phyloP scores from a whole-genome alignment of 2,113 vertebrate species.

The cattle (Bos taurus) region ARS-UCD2.0 NC_037336.1:57900501-57901000 shows the following conservation, averaged over 20 bases:
- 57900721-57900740: neutral
- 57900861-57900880: neutral
- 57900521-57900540: slow-evolving; percentile 37
- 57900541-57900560: slow-evolving; percentile 40
- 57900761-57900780: neutral
- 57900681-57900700: rapidly evolving
- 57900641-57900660: slow-evolving; percentile 4
- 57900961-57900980: neutral
- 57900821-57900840: neutral
- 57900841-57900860: neutral
- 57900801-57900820: neutral
- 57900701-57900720: neutral
- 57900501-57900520: slow-evolving; percentile 45
- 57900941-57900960: neutral
- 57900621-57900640: neutral
- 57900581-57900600: neutral
- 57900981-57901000: neutral
- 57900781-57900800: neutral
- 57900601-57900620: neutral
- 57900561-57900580: neutral
- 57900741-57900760: neutral
- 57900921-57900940: neutral
- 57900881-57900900: neutral
- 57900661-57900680: neutral
- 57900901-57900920: neutral